Evolutionary conservation across 2,113 vertebrate genomes (phyloP), one percentile per base, ranked within the genome.

Genomic region (Thinocorus orbignyianus): DNA sequence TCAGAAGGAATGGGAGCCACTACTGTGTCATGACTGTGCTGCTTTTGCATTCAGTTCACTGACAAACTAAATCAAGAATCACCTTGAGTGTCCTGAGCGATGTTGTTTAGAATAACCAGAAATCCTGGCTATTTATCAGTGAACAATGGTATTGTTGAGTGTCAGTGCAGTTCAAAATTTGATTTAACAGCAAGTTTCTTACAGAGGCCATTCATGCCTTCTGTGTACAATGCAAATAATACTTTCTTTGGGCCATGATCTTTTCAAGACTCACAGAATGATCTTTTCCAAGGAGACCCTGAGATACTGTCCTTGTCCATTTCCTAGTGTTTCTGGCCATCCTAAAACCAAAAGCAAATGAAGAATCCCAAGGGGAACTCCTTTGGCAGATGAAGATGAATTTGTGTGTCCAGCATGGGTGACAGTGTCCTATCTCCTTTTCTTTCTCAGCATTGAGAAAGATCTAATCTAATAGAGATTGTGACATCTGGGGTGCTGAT

Each of bases 251-350:
- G 15, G 5, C 42, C 73, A 18, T 44, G 51, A 30, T 49, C 49
- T 66, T 65, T 81, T 71, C 44, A 46, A 42, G 46, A 35, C 20
- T 70, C 15, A 35, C 17, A 23, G 19, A 66, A 79, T 68, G n/a
- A 10, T 61, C 70, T 82, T 81, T 77, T 86, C 44, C 19, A 48
- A 0, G 0, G 3, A 65, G 23, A 20, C 0, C 0, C 35, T 65
- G 62, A 66, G 28, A 41, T 61, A 39, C 0, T 41, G 24, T 55
- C 23, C 10, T 17, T 64, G 48, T 57, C 26, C 33, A 28, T 89
- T 87, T 82, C 37, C 11, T 54, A 58, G 18, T 62, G 15, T 92
- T 87, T 77, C 58, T 35, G 81, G 41, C 23, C 24, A 23, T 66
- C 13, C 54, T 62, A 58, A 88, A 85, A 37, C 13, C 11, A 39